Conservation (phyloP, 2,888 invertebrate species). For the Ceraclea dissimilis region DNA sequence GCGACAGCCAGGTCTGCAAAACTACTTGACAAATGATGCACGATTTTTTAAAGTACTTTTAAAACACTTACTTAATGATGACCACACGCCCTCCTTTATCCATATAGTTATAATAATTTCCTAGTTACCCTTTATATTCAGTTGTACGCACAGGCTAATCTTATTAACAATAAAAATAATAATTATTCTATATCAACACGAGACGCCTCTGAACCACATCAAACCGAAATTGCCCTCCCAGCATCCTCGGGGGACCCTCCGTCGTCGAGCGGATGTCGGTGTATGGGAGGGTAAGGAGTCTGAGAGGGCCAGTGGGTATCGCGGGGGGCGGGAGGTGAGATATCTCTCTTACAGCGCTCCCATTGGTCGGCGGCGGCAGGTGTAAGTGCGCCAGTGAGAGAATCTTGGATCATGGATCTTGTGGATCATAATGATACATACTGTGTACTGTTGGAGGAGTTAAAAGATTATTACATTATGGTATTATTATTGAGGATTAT, state of each 20-base stretch:
- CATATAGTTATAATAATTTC: too few species aligned
- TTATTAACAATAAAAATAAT: not conserved
- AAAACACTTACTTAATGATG: too few species aligned
- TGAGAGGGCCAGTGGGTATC: constrained; percentile 1
- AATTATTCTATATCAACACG: not conserved
- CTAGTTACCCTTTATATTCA: too few species aligned
- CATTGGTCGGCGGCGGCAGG: constrained; percentile 25
- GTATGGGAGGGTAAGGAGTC: constrained; percentile 6
- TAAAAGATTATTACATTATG: too few species aligned
- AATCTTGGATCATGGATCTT: not conserved
- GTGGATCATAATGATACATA: too few species aligned
- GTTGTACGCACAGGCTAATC: too few species aligned
- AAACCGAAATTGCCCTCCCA: constrained; percentile 2
- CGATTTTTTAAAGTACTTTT: too few species aligned
- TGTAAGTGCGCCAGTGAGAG: constrained; percentile 16
- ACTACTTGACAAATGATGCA: too few species aligned
- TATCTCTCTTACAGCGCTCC: not conserved
- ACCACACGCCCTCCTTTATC: too few species aligned
- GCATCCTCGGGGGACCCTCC: constrained; percentile 9
- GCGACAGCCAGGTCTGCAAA: too few species aligned
- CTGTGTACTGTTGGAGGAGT: too few species aligned
- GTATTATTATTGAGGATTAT: too few species aligned
- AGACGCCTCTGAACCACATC: not conserved
- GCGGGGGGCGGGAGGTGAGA: constrained; percentile 5
- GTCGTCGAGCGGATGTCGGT: constrained; percentile 4